Conservation (phyloP, 2,113 vertebrate species). For the Macquaria ambigua region DNA sequence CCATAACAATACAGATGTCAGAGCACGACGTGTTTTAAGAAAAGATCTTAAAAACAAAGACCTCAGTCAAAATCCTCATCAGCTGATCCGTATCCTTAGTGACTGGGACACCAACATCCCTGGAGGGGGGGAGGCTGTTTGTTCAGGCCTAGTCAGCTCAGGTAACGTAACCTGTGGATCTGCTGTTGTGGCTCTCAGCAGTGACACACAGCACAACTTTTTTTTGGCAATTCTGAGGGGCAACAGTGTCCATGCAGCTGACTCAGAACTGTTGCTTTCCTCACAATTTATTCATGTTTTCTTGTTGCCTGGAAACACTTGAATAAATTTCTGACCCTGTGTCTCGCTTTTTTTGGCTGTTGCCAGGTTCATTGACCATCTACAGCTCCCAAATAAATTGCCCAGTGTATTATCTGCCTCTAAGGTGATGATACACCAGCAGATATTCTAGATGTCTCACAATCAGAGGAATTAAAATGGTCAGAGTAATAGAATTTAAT, state of each 20-base stretch:
- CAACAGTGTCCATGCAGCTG: conserved; percentile 39
- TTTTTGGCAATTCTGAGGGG: conserved; percentile 45
- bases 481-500: neutral
- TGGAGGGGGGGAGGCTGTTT: conserved; percentile 58
- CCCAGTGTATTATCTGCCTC: conserved; percentile 31
- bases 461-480: neutral
- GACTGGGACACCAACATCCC: conserved; percentile 62
- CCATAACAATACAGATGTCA: neutral
- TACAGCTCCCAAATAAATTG: conserved; percentile 9
- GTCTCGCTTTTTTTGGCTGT: conserved; percentile 43
- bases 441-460: conserved; percentile 5
- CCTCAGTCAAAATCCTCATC: conserved; percentile 43
- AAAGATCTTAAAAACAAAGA: conserved; percentile 7
- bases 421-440: conserved; percentile 43
- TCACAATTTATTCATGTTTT: conserved; percentile 68
- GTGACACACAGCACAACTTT: neutral
- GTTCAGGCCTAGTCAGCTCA: conserved; percentile 64
- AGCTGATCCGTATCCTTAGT: conserved; percentile 61
- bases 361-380: conserved; percentile 42
- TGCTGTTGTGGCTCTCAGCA: conserved; percentile 9
- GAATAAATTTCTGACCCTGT: conserved; percentile 66
- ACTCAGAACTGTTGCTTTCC: conserved; percentile 66
- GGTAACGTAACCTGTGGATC: conserved; percentile 59
- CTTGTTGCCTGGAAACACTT: conserved; percentile 70
- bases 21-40: neutral